Evolutionary conservation across 2,113 vertebrate genomes (phyloP), one percentile per base, ranked within the genome.

Genomic region (Elgaria multicarinata): DNA sequence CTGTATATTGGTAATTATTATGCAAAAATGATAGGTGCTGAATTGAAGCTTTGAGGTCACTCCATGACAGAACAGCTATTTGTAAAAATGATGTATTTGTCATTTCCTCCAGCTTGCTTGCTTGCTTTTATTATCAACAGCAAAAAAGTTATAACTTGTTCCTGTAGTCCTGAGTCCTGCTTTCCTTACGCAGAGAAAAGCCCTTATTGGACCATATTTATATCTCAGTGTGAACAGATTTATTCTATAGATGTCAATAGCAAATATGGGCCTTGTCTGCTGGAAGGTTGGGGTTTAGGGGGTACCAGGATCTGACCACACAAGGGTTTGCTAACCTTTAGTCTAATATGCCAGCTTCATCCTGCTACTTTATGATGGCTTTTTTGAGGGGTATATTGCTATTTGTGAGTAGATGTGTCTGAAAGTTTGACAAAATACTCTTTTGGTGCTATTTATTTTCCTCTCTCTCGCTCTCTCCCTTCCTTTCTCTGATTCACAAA

Each of bases 401-500:
- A 42, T 87, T 80, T 89, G 74, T 90, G 76, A 88, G 74, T 88
- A 90, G 86, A 67, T 82, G 88, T 91, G 88, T 91, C 83, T 92
- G 71, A 89, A 92, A 72, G 69, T 77, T 85, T 90, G 83, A 82
- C 87, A 83, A 83, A 83, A 79, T 87, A 86, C 84, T 91, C 84
- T 80, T 91, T 87, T n/a, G 18, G 39, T 86, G 90, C 93, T 94
- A 91, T 93, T 86, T 94, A 91, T 93, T 86, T 92, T 77, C 12
- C 39, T n/a, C 55, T n/a, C 76, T 87, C 87, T 83, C 85, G 76
- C 88, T 84, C 83, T 89, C 72, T 85, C 42, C 78, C 88, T 79
- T 78, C 89, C 58, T 86, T 55, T 91, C 76, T 95, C 90, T 46
- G 74, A 93, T 95, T 94, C 95, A 93, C 64, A 78, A 62, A 87